Conservation (phyloP, 2,888 invertebrate genomes). For the Phengaris alcon region DNA sequence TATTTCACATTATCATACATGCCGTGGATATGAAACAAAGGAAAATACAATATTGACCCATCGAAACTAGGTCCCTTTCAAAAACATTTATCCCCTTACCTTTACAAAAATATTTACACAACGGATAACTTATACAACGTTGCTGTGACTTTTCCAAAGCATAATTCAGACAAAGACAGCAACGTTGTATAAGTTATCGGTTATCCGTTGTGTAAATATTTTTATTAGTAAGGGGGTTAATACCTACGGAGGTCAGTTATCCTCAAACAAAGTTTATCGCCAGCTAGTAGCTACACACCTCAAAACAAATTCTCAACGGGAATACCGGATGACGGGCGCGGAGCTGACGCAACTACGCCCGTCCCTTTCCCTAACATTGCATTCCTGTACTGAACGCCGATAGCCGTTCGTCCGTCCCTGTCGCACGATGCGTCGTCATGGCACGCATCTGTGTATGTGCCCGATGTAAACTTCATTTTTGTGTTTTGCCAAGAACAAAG, state of each 20-base stretch:
- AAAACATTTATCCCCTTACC: constrained; percentile 35
- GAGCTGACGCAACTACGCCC: constrained; percentile 46
- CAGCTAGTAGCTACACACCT: constrained; percentile 55
- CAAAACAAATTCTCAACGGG: constrained; percentile 63
- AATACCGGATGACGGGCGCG: constrained; percentile 64
- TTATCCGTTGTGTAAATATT: no score
- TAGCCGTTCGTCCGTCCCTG: constrained; percentile 47
- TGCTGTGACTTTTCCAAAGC: no score
- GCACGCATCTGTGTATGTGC: constrained; percentile 41
- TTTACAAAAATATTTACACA: no score
- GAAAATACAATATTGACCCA: constrained; percentile 25
- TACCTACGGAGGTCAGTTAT: constrained; percentile 55
- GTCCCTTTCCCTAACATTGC: constrained; percentile 49
- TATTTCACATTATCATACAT: background rate
- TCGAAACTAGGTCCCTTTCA: constrained; percentile 30
- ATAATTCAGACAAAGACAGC: no score
- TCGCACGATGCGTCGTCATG: constrained; percentile 43
- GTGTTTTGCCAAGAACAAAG: constrained; percentile 50
- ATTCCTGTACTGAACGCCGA: constrained; percentile 36
- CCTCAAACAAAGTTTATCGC: constrained; percentile 34
- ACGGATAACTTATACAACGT: no score
- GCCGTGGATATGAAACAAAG: background rate
- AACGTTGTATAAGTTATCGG: no score
- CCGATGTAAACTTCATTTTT: constrained; percentile 65
- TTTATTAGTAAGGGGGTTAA: no score